phyloP scores from a whole-genome alignment of 2,113 vertebrate genomes.

The Amblyopsis rosae region DNA sequence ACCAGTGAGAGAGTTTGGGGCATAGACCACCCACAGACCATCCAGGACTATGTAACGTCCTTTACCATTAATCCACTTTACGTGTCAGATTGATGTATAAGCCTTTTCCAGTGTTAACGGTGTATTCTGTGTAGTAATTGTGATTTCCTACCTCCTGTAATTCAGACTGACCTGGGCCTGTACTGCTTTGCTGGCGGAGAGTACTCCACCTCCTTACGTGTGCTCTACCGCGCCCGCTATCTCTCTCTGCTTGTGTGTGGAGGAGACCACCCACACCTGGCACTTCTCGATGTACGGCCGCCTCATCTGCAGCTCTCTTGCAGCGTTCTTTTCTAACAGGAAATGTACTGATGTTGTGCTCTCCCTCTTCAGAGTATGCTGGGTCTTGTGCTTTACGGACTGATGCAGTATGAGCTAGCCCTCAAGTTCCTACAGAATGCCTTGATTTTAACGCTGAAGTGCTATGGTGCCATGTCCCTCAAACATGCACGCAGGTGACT shows the following conservation, averaged over 20 bases:
- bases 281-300: slow-evolving; percentile 86
- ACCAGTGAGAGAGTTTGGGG: slow-evolving; percentile 90
- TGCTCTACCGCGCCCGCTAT: slow-evolving; percentile 91
- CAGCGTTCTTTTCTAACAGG: not conserved
- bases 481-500: slow-evolving; percentile 89
- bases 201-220: slow-evolving; percentile 80
- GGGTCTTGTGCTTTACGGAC: slow-evolving; percentile 86
- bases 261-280: slow-evolving; percentile 92
- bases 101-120: not conserved
- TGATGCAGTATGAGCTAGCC: slow-evolving; percentile 90
- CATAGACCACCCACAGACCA: slow-evolving; percentile 91
- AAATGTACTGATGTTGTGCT: slow-evolving; percentile 11
- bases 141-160: not conserved
- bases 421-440: slow-evolving; percentile 91
- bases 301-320: not conserved
- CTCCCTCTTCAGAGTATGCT: slow-evolving; percentile 84
- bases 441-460: slow-evolving; percentile 84
- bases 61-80: not conserved
- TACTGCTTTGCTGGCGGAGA: slow-evolving; percentile 94
- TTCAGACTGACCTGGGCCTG: slow-evolving; percentile 87
- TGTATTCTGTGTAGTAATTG: not conserved
- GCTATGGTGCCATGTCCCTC: slow-evolving; percentile 83
- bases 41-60: slow-evolving; percentile 91
- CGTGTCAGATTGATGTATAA: not conserved
- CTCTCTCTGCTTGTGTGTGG: slow-evolving; percentile 89